Conservation (phyloP, 2,888 invertebrate genomes). For the Ptilodon capucinus region DNA sequence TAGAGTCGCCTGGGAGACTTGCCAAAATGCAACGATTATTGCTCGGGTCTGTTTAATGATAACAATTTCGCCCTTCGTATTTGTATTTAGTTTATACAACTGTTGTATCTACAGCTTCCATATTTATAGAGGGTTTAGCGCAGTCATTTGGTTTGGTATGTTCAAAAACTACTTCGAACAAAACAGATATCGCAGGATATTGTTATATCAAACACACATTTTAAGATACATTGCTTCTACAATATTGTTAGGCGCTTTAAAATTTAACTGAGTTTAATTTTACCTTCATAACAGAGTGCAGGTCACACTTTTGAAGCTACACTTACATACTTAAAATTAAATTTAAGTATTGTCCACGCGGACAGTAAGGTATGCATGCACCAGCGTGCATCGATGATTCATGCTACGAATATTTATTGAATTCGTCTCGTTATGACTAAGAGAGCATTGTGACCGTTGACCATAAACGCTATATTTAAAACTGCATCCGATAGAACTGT, state of each 20-base stretch:
- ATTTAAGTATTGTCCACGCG: conserved; percentile 5
- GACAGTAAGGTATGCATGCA: conserved; percentile 35
- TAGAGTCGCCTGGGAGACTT: conserved; percentile 19
- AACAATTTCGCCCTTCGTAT: conserved; percentile 9
- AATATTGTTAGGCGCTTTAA: conserved; percentile 1
- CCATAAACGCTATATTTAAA: conserved; percentile 53
- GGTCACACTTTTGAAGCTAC: conserved; percentile 4
- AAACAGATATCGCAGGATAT: background rate
- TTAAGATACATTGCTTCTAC: conserved; percentile 3
- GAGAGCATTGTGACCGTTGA: conserved; percentile 51
- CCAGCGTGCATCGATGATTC: conserved; percentile 59
- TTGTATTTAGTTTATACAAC: no score
- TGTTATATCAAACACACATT: background rate
- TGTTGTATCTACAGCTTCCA: no score
- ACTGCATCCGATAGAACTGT: conserved; percentile 40
- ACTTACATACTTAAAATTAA: background rate
- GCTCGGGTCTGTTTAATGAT: conserved; percentile 19
- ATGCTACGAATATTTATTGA: conserved; percentile 60
- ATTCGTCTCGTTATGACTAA: conserved; percentile 73
- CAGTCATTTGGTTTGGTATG: no score
- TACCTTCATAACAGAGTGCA: background rate
- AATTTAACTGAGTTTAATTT: background rate
- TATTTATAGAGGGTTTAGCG: no score
- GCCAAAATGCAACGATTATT: conserved; percentile 35
- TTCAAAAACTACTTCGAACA: background rate